Evolutionary conservation across 92 coral and sea anemone genomes (phyloP).

Genomic region (Zoanthus gigantus): DNA sequence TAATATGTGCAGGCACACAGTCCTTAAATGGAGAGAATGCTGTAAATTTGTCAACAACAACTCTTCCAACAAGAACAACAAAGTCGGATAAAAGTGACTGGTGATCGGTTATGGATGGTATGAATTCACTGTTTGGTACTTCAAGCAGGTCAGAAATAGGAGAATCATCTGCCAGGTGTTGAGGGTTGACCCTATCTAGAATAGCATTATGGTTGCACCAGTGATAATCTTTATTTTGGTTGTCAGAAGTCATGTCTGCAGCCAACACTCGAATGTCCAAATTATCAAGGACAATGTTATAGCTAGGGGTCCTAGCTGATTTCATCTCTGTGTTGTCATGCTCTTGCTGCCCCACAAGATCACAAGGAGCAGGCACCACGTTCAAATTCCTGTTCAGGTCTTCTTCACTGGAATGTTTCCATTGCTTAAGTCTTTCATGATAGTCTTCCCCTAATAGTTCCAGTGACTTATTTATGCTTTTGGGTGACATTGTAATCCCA

Average conservation of each 20-base stretch:
- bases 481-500: slow-evolving; percentile 65
- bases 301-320: slow-evolving; percentile 43
- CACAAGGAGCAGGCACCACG: slow-evolving; percentile 6
- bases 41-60: slow-evolving; percentile 58
- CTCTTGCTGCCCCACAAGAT: neutral
- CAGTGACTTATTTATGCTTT: slow-evolving; percentile 62
- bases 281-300: slow-evolving; percentile 51
- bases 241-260: slow-evolving; percentile 74
- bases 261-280: slow-evolving; percentile 55
- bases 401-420: slow-evolving; percentile 25
- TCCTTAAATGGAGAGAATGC: slow-evolving; percentile 59
- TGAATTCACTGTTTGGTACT: slow-evolving; percentile 55
- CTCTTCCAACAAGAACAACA: slow-evolving; percentile 57
- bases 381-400: slow-evolving; percentile 21
- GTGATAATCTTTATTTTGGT: slow-evolving; percentile 67
- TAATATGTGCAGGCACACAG: slow-evolving; percentile 58
- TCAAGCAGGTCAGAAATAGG: slow-evolving; percentile 60
- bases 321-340: neutral
- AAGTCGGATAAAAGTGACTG: slow-evolving; percentile 42
- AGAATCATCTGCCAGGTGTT: slow-evolving; percentile 40
- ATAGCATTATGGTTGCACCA: slow-evolving; percentile 66
- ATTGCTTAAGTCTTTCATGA: slow-evolving; percentile 8
- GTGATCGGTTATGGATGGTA: slow-evolving; percentile 65
- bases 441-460: slow-evolving; percentile 58
- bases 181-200: slow-evolving; percentile 57